Evolutionary conservation across 2,888 invertebrate species (phyloP).

Genomic region (Phyllotreta cruciferae): DNA sequence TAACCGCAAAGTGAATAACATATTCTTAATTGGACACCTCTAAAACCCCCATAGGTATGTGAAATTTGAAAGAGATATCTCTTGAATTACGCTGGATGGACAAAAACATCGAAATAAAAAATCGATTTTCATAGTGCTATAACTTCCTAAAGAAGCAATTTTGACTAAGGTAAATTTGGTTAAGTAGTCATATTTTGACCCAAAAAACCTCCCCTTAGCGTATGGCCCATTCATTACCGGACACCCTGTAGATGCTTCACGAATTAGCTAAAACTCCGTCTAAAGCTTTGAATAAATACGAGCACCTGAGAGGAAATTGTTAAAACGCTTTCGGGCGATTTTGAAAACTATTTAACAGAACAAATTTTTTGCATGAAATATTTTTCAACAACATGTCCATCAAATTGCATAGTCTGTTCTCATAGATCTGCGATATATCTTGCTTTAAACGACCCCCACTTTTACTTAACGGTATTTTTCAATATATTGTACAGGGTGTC

Average conservation of each 20-base stretch:
- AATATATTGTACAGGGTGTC: not conserved
- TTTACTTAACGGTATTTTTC: conserved; percentile 74
- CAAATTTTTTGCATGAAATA: conserved; percentile 72
- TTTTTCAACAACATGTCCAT: conserved; percentile 76
- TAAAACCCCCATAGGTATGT: too few species aligned
- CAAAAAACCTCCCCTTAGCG: too few species aligned
- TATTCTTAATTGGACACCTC: too few species aligned
- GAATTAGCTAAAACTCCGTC: conserved; percentile 67
- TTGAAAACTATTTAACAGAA: conserved; percentile 64
- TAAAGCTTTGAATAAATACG: conserved; percentile 69
- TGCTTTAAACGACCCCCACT: conserved; percentile 80
- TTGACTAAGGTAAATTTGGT: too few species aligned
- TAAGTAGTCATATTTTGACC: too few species aligned
- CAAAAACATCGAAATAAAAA: too few species aligned
- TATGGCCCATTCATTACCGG: too few species aligned
- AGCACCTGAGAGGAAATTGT: conserved; percentile 68
- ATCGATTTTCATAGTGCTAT: too few species aligned
- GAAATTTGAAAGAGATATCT: too few species aligned
- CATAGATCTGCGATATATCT: conserved; percentile 82
- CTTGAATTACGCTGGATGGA: too few species aligned
- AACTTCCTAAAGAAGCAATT: too few species aligned
- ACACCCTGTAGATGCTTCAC: conserved; percentile 71
- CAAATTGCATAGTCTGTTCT: conserved; percentile 79
- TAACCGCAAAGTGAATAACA: too few species aligned
- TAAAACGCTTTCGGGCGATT: conserved; percentile 62